Evolutionary conservation across 2,888 invertebrate genomes (phyloP), one percentile per base, ranked within the genome.

Genomic region (Epicampocera succincta): DNA sequence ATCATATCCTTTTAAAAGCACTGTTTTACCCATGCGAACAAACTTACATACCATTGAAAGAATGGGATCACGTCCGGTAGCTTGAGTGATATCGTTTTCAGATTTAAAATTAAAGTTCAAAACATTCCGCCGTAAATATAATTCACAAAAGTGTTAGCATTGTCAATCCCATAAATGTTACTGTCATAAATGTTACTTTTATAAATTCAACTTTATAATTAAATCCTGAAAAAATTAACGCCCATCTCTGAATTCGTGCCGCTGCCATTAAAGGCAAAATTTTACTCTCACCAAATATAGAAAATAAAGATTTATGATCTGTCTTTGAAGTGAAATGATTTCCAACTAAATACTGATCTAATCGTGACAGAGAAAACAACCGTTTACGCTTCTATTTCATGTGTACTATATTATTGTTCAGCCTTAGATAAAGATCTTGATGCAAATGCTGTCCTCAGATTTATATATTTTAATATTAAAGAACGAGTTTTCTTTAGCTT

Each of bases 251-350:
- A 2, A 44, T 44, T 3, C 44, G 44, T 44, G 44, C 44, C 3
- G 44, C 44, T 44, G 44, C 44, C 44, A 44, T 44, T 44, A 13
- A 44, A 8, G 44, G 44, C n/a, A 44, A n/a, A 6, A 78, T 75
- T 63, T 83, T 72, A 25, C 69, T 56, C 19, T 79, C 80, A 46
- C 80, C 73, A 48, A 83, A 84, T 68, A 81, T 72, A 9, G 61
- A 54, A 19, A 81, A 12, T 21, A 81, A 71, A 2, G 83, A 68
- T 68, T 60, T 83, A 42, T 61, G 61, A 21, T 61, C 61, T 4
- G 83, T 77, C 73, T 29, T 17, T 15, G 73, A 65, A 4, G 48
- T 50, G n/a, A 83, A 80, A 17, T 17, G 9, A 65, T 77, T 78
- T 11, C 80, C 74, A 25, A 80, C 42, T 1, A 80, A 48, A 17